Percentiles rank a stretch among this genome's conserved stretches.
These are phyloP conservation scores for Drosophila pegasa DNA, from an alignment of 2,888 invertebrate species.

Conservation along the genomic window DNA sequence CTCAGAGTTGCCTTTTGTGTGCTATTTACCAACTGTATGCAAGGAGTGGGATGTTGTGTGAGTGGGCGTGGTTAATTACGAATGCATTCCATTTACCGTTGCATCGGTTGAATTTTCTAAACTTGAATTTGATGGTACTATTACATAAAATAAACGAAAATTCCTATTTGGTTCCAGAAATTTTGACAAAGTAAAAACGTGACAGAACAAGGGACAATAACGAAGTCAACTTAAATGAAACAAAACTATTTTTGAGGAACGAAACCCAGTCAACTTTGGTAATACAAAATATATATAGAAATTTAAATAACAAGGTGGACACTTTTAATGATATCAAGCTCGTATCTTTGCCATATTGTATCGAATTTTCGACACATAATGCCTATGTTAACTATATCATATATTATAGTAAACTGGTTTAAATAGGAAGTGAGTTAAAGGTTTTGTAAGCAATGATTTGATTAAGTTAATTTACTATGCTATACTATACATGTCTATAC, in stretches of 20 bases:
- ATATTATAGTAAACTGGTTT: background rate
- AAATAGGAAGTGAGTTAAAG: background rate
- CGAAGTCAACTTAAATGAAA: background rate
- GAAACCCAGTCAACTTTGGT: conserved; percentile 3
- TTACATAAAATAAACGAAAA: conserved; percentile 29
- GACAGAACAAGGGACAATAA: conserved; percentile 13
- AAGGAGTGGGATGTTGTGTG: background rate
- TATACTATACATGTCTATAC: background rate
- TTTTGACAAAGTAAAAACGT: conserved; percentile 34
- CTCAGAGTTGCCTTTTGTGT: background rate
- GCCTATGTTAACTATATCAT: conserved; percentile 6
- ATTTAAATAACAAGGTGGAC: background rate
- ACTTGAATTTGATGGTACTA: conserved; percentile 32
- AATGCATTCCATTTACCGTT: conserved; percentile 21
- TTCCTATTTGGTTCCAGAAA: conserved; percentile 33
- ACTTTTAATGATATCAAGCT: background rate
- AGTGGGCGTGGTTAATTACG: background rate
- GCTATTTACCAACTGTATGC: background rate
- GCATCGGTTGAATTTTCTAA: conserved; percentile 24
- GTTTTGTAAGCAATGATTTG: background rate
- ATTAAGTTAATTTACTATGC: too few relatives aligned
- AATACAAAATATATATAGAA: background rate
- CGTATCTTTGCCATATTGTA: background rate
- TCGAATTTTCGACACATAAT: conserved; percentile 1
- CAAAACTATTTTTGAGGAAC: background rate